These are phyloP conservation scores for Onthophagus taurus DNA, from an alignment of 1,140 invertebrate species.

Conservation along the genomic window DNA sequence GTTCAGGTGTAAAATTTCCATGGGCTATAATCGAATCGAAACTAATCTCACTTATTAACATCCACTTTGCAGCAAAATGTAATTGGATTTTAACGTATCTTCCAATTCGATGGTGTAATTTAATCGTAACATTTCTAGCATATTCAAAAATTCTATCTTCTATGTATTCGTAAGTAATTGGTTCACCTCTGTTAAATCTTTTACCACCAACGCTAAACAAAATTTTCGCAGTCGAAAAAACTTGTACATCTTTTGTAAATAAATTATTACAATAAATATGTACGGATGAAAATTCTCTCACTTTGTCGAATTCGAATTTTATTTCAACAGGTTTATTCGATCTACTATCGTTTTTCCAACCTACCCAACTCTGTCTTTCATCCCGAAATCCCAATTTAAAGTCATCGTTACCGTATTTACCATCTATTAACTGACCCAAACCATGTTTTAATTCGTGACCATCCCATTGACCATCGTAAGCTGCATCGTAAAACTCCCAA, in stretches of 20 bases:
- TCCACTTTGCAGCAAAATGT: conserved; percentile 74
- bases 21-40: conserved; percentile 67
- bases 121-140: conserved; percentile 58
- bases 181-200: conserved; percentile 49
- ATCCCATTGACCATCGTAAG: conserved; percentile 62
- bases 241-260: conserved; percentile 70
- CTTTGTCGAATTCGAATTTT: conserved; percentile 79
- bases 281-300: conserved; percentile 76
- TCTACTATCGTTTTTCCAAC: conserved; percentile 77
- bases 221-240: conserved; percentile 46
- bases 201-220: conserved; percentile 64
- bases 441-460: conserved; percentile 54
- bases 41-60: conserved; percentile 78
- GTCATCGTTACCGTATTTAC: conserved; percentile 49
- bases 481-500: conserved; percentile 69
- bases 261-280: conserved; percentile 76
- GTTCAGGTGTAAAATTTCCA: conserved; percentile 60
- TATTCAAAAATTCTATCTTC: conserved; percentile 55
- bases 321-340: conserved; percentile 58
- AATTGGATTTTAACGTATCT: conserved; percentile 69
- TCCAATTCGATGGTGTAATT: conserved; percentile 64
- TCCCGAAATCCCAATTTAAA: conserved; percentile 59
- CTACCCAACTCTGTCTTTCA: conserved; percentile 75
- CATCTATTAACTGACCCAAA: conserved; percentile 79
- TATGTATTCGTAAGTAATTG: conserved; percentile 46